Evolutionary conservation across 1,140 invertebrate genomes (phyloP), one percentile per base, ranked within the genome.

Genomic region (Camponotus vicinus): DNA sequence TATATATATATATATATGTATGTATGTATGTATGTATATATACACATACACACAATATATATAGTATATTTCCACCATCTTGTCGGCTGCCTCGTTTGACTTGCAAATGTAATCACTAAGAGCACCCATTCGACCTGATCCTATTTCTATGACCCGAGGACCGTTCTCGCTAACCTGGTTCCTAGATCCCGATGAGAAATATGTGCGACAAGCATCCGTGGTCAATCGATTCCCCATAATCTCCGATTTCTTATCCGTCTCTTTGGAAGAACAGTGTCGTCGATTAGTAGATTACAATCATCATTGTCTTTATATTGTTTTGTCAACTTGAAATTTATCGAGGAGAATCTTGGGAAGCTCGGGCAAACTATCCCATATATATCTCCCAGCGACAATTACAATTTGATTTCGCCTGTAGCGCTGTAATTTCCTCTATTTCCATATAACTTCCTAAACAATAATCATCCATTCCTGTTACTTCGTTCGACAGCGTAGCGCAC

Each of bases 81-180:
- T 92, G 91, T 88, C 88, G 89, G 86, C 86, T 82, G 55, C 88
- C 90, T 94, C 92, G 90, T 94, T 93, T 94, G 93, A 94, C 93
- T 94, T 94, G 93, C 93, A 93, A 94, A 94, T 94, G 93, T 92
- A 94, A 94, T 94, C 93, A 93, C 93, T 93, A 93, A 94, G 92
- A 93, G 92, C 90, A 92, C 87, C 92, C 90, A 93, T 93, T 92
- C 92, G 88, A 88, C 88, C 84, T 89, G 93, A 93, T 92, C 93
- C 89, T 83, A 86, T 85, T 88, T 87, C 92, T 92, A 92, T 93
- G 92, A 91, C 87, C 90, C 78, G 83, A 55, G 45, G 84, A 34
- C 49, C 32, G 86, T 55, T 61, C 27, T 73, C 78, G 73, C 42
- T 79, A 83, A 80, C 83, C 87, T 77, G 67, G 49, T 86, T 89